These are phyloP conservation scores for Trichogramma pretiosum DNA, from an alignment of 1,140 invertebrate species.

Conservation along the genomic window DNA sequence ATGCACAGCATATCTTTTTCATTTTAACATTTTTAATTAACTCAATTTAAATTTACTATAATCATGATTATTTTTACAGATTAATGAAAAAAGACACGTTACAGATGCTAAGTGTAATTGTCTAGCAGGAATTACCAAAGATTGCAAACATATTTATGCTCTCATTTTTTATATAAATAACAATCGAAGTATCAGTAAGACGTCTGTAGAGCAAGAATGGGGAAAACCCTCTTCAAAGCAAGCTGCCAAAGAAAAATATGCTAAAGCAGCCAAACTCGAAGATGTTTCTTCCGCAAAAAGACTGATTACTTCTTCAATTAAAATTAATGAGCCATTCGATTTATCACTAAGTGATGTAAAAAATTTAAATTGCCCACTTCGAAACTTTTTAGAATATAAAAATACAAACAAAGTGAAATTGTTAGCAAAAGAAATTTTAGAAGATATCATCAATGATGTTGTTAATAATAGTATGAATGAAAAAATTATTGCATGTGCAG, in stretches of 20 bases:
- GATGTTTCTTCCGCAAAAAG: too few species aligned
- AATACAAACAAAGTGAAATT: not conserved
- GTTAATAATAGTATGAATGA: not conserved
- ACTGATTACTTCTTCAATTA: too few species aligned
- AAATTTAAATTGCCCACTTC: not conserved
- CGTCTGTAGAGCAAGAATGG: conserved; percentile 14
- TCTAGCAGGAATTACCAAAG: not conserved
- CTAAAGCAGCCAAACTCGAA: too few species aligned
- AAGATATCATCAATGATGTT: not conserved
- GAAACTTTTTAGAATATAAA: not conserved
- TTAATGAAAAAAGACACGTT: conserved; percentile 6
- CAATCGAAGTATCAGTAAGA: conserved; percentile 9
- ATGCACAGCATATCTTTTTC: too few species aligned
- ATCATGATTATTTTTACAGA: too few species aligned
- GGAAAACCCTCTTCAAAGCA: conserved; percentile 4
- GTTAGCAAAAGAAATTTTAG: not conserved
- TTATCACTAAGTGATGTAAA: not conserved
- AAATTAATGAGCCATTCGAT: not conserved
- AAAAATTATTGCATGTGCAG: not conserved
- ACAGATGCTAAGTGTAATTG: conserved; percentile 1
- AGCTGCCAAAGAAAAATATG: conserved; percentile 9
- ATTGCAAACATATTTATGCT: conserved; percentile 16
- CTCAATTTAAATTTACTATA: too few species aligned
- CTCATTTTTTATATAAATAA: conserved; percentile 12
- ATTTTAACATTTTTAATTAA: too few species aligned